Conservation (phyloP, 2,888 invertebrate genomes). For the Eilema griseolum region DNA sequence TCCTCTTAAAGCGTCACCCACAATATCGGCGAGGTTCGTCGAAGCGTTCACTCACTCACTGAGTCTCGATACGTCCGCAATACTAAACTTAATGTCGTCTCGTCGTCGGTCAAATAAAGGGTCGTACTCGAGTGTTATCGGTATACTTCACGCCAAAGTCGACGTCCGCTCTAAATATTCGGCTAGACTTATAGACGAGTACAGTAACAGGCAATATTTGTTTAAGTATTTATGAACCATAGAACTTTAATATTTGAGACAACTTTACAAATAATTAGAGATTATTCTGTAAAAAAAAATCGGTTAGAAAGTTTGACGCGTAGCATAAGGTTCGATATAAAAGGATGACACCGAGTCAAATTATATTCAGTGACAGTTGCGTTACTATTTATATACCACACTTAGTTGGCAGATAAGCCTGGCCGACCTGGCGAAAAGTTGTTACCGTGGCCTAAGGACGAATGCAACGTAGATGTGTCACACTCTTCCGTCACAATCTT, state of each 20-base stretch:
- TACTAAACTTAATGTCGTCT: constrained; percentile 19
- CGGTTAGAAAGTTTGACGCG: not conserved
- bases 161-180: not conserved
- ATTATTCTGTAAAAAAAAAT: not conserved
- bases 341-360: not conserved
- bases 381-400: not conserved
- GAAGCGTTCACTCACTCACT: constrained; percentile 51
- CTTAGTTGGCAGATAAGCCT: no score
- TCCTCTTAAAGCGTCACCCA: constrained; percentile 61
- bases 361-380: not conserved
- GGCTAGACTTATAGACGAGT: not conserved
- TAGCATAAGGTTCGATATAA: not conserved
- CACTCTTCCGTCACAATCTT: no score
- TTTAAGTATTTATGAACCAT: not conserved
- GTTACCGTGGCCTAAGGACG: no score
- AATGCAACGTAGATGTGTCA: no score
- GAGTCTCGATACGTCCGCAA: constrained; percentile 49
- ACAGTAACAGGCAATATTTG: not conserved
- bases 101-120: constrained; percentile 12
- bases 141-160: not conserved
- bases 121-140: constrained; percentile 6
- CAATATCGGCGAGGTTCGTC: constrained; percentile 41
- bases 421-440: no score
- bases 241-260: not conserved
- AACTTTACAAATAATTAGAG: not conserved